Conservation (phyloP, 2,888 invertebrate genomes). For the Trichacis sp. region DNA sequence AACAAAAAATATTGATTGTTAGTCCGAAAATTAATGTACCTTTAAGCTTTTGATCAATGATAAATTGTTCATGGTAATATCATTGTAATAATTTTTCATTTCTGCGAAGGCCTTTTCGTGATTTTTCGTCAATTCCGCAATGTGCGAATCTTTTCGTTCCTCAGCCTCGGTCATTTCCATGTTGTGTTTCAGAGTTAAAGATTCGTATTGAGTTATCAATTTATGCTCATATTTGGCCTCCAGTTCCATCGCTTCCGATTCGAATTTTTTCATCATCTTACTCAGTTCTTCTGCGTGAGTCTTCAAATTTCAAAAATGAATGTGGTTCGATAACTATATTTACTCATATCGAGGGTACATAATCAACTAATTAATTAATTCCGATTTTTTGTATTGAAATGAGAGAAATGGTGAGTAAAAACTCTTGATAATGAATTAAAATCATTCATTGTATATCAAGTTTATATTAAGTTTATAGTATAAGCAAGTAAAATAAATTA, state of each 20-base stretch:
- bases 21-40: no score
- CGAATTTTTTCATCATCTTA: constrained; percentile 71
- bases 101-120: constrained; percentile 90
- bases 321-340: no score
- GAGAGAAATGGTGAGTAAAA: no score
- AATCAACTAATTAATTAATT: no score
- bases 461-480: no score
- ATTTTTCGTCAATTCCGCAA: constrained; percentile 81
- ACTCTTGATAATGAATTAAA: no score
- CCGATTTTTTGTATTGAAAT: no score
- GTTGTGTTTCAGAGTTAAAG: constrained; percentile 79
- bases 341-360: no score
- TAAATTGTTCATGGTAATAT: constrained; percentile 92
- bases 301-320: constrained; percentile 13
- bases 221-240: constrained; percentile 82
- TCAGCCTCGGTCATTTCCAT: constrained; percentile 91
- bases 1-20: no score
- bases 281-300: constrained; percentile 31
- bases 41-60: constrained; percentile 91
- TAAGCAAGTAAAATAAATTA: no score
- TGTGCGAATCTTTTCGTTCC: constrained; percentile 90
- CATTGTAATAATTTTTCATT: constrained; percentile 95
- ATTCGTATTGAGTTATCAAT: constrained; percentile 78
- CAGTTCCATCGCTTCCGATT: constrained; percentile 77
- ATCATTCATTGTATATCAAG: no score